Base-by-base conservation (phyloP, 2,797 vertebrate genomes). In the Geotrypetes seraphini region DNA sequence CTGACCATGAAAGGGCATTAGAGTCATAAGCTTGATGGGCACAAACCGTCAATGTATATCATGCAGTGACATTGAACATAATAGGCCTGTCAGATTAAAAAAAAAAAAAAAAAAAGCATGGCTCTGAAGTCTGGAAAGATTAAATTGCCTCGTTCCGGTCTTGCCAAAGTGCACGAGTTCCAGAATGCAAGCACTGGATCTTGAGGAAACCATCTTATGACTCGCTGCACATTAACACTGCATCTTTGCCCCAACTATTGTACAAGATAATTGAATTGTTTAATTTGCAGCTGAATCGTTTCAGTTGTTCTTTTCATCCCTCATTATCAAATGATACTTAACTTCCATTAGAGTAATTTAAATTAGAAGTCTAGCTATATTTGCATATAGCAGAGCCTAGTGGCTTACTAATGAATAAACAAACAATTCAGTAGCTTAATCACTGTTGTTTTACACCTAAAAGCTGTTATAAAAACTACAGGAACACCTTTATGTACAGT, bases 371-470 rank as follows among this genome's bases (percentile, higher is more conserved):
- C 27, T 63, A 33, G 25, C 12, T 60, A 55, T 57, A 8, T 46
- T 50, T 63, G 33, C 24, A 28, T 46, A 46, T 32, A 57, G 50
- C 31, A 2, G 2, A 66, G 21, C 7, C 22, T 4, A 12, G 32
- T 41, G 47, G 30, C 23, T 63, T 47, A 50, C 18, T 46, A 63
- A 58, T 47, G 53, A 73, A 38, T 55, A 62, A 63, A 57, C 52
- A 66, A 68, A 62, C 25, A 42, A 41, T 12, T 12, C 24, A 60
- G 40, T 29, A 19, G 29, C 55, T 71, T 60, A 71, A 64, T 68
- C 36, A 48, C 33, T 47, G 28, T 59, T 65, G 36, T 36, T 67
- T 49, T 55, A 63, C 47, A 65, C 51, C 43, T 72, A 57, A 40
- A 73, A 60, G 50, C 37, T 39, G 31, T 30, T 47, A 36, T 14